phyloP scores from a whole-genome alignment of 2,888 invertebrate species.

The Agrochola lychnidis region DNA sequence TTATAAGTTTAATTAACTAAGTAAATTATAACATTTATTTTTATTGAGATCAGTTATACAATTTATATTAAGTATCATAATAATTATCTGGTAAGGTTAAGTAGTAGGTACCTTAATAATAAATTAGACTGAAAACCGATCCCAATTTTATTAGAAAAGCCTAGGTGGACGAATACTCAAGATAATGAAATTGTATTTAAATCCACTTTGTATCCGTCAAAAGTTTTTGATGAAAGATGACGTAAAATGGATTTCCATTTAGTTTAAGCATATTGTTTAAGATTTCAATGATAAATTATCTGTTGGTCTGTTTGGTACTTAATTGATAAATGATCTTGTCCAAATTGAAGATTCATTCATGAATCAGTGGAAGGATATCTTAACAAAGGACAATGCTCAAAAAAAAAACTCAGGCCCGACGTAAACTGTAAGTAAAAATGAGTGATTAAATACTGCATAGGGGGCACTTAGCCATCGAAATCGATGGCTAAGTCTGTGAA shows the following conservation, averaged over 20 bases:
- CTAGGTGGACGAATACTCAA: neutral
- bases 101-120: slow-evolving; percentile 10
- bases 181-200: slow-evolving; percentile 18
- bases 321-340: slow-evolving; percentile 32
- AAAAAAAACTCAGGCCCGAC: too few relatives aligned
- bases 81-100: too few relatives aligned
- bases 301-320: slow-evolving; percentile 4
- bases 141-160: neutral
- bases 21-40: too few relatives aligned
- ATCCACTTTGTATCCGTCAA: slow-evolving; percentile 17
- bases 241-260: slow-evolving; percentile 13
- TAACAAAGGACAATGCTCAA: neutral
- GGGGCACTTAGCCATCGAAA: too few relatives aligned
- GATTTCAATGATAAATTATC: slow-evolving; percentile 20
- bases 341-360: neutral
- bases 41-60: too few relatives aligned
- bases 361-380: neutral
- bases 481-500: too few relatives aligned
- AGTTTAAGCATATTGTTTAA: slow-evolving; percentile 1
- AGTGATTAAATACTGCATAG: too few relatives aligned
- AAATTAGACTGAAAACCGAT: neutral
- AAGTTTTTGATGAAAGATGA: slow-evolving; percentile 27
- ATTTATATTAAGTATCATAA: too few relatives aligned
- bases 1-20: too few relatives aligned
- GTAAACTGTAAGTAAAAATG: too few relatives aligned